These are phyloP conservation scores for Synchiropus splendidus DNA, from an alignment of 2,113 vertebrate genomes.

Conservation along the genomic window DNA sequence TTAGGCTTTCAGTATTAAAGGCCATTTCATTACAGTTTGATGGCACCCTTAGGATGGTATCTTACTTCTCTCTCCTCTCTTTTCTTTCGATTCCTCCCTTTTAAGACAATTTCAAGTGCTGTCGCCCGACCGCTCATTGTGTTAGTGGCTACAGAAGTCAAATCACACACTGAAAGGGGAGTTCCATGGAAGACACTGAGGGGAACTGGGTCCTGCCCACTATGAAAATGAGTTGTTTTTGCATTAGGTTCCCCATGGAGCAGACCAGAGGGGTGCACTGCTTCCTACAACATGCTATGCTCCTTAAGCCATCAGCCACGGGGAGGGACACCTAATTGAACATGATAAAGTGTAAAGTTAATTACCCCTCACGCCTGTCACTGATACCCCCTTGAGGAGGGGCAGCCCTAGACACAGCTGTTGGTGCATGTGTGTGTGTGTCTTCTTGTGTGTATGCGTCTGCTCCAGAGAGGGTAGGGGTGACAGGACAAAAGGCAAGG, in stretches of 20 bases:
- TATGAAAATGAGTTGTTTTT: slow-evolving; percentile 65
- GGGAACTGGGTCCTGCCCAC: slow-evolving; percentile 42
- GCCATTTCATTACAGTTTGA: slow-evolving; percentile 63
- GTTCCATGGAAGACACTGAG: slow-evolving; percentile 26
- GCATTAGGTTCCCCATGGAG: slow-evolving; percentile 44
- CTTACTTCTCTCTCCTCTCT: slow-evolving; percentile 1
- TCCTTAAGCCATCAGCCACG: slow-evolving; percentile 61
- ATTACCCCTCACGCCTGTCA: slow-evolving; percentile 99
- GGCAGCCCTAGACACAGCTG: slow-evolving; percentile 91
- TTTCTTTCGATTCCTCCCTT: slow-evolving; percentile 2
- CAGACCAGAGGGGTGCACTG: slow-evolving; percentile 36
- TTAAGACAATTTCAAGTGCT: not conserved
- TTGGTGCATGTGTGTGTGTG: slow-evolving; percentile 50
- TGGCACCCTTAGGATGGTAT: slow-evolving; percentile 44
- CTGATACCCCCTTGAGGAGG: slow-evolving; percentile 83
- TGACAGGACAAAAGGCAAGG: slow-evolving; percentile 85
- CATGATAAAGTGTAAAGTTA: slow-evolving; percentile 99
- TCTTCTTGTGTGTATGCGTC: slow-evolving; percentile 60
- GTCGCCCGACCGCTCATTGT: slow-evolving; percentile 1
- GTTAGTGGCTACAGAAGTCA: slow-evolving; percentile 15
- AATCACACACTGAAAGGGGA: slow-evolving; percentile 12
- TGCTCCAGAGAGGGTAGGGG: slow-evolving; percentile 24
- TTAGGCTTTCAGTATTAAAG: slow-evolving; percentile 81
- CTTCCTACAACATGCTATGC: slow-evolving; percentile 80
- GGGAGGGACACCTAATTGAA: slow-evolving; percentile 94